A percentile compares a stretch with the other conserved stretches of the same genome.
Evolutionary conservation across 2,113 vertebrate genomes (phyloP).

Genomic region (Chionomys nivalis): DNA sequence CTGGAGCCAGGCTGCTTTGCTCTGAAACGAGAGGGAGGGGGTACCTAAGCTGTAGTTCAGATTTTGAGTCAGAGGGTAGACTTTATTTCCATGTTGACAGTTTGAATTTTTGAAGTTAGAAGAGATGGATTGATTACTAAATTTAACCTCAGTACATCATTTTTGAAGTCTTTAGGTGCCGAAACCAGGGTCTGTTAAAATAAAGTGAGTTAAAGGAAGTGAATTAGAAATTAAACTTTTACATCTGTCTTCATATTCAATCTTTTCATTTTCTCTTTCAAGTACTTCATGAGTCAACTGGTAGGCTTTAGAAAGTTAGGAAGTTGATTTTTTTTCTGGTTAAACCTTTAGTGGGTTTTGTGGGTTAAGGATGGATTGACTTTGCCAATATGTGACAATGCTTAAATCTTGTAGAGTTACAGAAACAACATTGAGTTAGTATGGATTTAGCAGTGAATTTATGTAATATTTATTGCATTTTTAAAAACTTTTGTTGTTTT

Average conservation of each 20-base stretch:
- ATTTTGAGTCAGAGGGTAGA: neutral
- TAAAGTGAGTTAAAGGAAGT: neutral
- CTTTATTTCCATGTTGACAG: neutral
- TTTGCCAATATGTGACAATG: constrained; percentile 62
- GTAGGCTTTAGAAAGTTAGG: constrained; percentile 13
- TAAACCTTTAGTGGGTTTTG: constrained; percentile 32
- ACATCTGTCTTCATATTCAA: neutral
- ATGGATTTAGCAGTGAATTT: constrained; percentile 15
- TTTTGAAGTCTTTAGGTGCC: constrained; percentile 17
- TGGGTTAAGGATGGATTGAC: constrained; percentile 46
- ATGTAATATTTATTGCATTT: neutral
- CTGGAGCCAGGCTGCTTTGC: neutral
- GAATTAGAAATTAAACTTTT: constrained; percentile 15
- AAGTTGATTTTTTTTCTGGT: neutral
- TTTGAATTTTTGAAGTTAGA: constrained; percentile 32
- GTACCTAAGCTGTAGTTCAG: neutral
- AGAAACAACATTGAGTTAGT: constrained; percentile 41
- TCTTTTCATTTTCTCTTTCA: constrained; percentile 41
- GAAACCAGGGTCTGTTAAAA: neutral
- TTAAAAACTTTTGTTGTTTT: too few relatives aligned
- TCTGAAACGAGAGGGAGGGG: constrained; percentile 18
- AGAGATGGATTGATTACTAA: neutral
- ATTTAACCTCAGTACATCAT: neutral
- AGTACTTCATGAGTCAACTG: neutral
- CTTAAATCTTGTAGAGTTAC: neutral